Percentiles rank a stretch among this genome's conserved stretches.
phyloP scores from a whole-genome alignment of 2,113 vertebrate genomes.

The Chamaetylas fuelleborni region DNA sequence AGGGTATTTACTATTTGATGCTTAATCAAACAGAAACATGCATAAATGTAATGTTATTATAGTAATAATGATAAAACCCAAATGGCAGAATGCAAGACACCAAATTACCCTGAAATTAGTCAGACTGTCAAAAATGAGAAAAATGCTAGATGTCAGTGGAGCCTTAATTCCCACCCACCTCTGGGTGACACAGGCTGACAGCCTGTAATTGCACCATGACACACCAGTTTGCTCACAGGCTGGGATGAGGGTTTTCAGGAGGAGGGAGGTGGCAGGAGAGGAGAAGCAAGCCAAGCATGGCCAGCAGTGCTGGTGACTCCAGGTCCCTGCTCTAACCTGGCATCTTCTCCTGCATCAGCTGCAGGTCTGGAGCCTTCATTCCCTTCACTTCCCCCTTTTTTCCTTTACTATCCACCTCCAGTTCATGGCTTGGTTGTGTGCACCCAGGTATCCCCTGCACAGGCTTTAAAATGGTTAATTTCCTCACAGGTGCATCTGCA shows the following conservation, averaged over 20 bases:
- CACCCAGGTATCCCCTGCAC: neutral
- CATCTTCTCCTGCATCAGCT: neutral
- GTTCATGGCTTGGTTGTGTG: rapidly evolving
- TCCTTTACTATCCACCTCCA: neutral
- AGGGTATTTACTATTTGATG: neutral
- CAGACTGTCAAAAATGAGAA: constrained; percentile 34
- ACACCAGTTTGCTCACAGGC: neutral
- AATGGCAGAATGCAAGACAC: neutral
- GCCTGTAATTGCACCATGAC: neutral
- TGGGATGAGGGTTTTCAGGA: neutral
- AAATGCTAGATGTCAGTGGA: constrained; percentile 10
- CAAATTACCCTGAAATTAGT: constrained; percentile 30
- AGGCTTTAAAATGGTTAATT: neutral
- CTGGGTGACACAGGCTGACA: neutral
- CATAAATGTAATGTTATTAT: neutral
- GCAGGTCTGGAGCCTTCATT: rapidly evolving
- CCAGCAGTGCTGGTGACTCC: rapidly evolving
- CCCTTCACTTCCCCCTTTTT: neutral
- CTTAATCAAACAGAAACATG: neutral
- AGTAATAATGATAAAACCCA: neutral
- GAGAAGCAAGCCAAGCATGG: rapidly evolving
- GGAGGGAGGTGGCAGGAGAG: neutral
- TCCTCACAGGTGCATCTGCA: neutral
- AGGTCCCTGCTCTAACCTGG: rapidly evolving
- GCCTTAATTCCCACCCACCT: neutral